Conservation (phyloP, 1,140 invertebrate genomes). For the Orussus abietinus region DNA sequence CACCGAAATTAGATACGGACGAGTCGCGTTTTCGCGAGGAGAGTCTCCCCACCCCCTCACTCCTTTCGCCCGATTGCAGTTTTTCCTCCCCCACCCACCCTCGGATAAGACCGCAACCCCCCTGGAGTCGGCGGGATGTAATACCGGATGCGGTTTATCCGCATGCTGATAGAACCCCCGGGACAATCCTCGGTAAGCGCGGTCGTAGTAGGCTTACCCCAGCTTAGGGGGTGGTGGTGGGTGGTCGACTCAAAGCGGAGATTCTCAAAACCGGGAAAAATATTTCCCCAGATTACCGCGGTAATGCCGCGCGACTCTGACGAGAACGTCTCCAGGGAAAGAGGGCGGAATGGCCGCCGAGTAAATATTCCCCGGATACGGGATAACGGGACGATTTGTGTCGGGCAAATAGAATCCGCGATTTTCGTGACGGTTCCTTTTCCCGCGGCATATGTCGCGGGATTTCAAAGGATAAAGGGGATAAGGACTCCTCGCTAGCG, state of each 20-base stretch:
- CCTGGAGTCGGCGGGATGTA: conserved; percentile 34
- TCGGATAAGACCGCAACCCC: conserved; percentile 29
- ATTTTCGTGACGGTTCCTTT: no score
- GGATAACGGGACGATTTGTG: no score
- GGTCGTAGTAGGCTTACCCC: conserved; percentile 36
- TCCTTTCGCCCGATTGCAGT: conserved; percentile 24
- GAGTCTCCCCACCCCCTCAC: conserved; percentile 7
- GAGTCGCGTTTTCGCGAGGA: not conserved
- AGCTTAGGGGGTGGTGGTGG: conserved; percentile 25
- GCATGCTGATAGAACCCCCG: conserved; percentile 37
- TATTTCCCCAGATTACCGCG: conserved; percentile 17
- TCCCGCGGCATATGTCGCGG: no score
- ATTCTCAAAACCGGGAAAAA: conserved; percentile 17
- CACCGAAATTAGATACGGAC: no score
- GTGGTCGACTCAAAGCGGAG: conserved; percentile 21
- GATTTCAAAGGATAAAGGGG: no score
- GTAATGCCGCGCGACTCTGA: no score
- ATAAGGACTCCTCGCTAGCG: no score
- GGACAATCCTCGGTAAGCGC: conserved; percentile 34
- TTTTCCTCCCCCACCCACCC: no score
- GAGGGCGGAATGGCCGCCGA: no score
- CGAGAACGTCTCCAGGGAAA: no score
- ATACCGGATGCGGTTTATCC: conserved; percentile 40
- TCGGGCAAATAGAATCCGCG: no score
- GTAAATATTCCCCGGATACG: no score